phyloP scores from a whole-genome alignment of 2,888 invertebrate genomes.

The Drosophila leonis region DNA sequence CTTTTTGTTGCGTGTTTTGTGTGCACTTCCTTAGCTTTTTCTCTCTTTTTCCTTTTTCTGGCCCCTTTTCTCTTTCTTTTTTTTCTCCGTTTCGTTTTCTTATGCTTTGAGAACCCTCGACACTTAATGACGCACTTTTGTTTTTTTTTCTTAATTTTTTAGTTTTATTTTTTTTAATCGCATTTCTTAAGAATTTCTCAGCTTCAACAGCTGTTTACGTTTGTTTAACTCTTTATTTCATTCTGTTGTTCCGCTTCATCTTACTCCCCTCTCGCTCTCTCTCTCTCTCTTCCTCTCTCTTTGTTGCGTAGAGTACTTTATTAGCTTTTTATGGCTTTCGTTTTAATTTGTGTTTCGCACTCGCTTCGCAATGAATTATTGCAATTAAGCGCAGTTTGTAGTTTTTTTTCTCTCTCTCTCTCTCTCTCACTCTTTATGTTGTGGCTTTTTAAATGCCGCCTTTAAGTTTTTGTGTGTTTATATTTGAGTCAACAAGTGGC shows the following conservation, averaged over 20 bases:
- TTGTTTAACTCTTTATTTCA: conserved; percentile 63
- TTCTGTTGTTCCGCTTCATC: conserved; percentile 28
- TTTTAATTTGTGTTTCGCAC: conserved; percentile 57
- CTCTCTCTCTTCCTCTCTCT: neutral
- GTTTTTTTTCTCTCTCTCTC: neutral
- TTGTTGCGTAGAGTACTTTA: conserved; percentile 52
- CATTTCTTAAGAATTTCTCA: conserved; percentile 45
- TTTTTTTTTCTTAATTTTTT: conserved; percentile 17
- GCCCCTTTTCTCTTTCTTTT: conserved; percentile 12
- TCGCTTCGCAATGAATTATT: conserved; percentile 74
- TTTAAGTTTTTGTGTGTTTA: conserved; percentile 23
- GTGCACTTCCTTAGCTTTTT: conserved; percentile 19
- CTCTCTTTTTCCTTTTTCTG: conserved; percentile 2
- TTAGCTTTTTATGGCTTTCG: conserved; percentile 70
- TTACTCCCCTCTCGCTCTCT: too few species aligned
- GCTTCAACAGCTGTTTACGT: conserved; percentile 71
- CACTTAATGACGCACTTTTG: conserved; percentile 59
- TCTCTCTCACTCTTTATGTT: conserved; percentile 40
- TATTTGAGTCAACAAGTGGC: conserved; percentile 50
- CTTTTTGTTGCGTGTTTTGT: conserved; percentile 29
- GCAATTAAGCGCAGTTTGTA: conserved; percentile 71
- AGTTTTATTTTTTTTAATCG: conserved; percentile 29
- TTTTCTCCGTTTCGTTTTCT: neutral
- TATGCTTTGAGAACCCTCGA: conserved; percentile 19
- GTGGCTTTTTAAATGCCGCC: conserved; percentile 71